Evolutionary conservation across 2,113 vertebrate species (phyloP).

Genomic region (Microcebus tavaratra): DNA sequence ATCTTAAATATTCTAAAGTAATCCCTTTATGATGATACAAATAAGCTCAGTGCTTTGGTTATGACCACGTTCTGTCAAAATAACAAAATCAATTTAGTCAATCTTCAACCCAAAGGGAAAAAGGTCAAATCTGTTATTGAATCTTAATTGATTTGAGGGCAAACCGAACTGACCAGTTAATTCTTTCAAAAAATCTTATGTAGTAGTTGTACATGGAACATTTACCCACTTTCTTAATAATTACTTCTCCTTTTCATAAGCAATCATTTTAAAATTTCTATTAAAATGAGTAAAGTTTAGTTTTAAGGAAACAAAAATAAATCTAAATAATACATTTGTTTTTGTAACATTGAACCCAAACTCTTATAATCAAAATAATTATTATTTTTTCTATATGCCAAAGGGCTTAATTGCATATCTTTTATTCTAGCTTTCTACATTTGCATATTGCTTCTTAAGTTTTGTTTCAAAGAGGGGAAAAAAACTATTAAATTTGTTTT

Average conservation of each 20-base stretch:
- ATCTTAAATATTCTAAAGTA: background rate
- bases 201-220: background rate
- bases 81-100: background rate
- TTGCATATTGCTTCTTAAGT: background rate
- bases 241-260: background rate
- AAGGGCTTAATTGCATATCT: background rate
- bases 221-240: background rate
- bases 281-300: background rate
- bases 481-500: slow-evolving; percentile 46
- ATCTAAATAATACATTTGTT: slow-evolving; percentile 9
- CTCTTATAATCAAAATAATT: background rate
- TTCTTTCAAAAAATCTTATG: background rate
- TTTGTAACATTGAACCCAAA: background rate
- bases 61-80: background rate
- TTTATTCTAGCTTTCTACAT: background rate
- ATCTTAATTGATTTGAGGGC: background rate
- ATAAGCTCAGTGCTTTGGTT: background rate
- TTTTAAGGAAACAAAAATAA: slow-evolving; percentile 22
- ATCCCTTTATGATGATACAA: background rate
- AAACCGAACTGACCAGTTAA: background rate
- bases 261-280: background rate
- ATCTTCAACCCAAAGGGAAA: background rate
- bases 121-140: background rate
- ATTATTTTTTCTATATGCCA: background rate
- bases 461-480: background rate